Evolutionary conservation across 2,888 invertebrate genomes (phyloP).

Genomic region (Dicranocentrus wangi): DNA sequence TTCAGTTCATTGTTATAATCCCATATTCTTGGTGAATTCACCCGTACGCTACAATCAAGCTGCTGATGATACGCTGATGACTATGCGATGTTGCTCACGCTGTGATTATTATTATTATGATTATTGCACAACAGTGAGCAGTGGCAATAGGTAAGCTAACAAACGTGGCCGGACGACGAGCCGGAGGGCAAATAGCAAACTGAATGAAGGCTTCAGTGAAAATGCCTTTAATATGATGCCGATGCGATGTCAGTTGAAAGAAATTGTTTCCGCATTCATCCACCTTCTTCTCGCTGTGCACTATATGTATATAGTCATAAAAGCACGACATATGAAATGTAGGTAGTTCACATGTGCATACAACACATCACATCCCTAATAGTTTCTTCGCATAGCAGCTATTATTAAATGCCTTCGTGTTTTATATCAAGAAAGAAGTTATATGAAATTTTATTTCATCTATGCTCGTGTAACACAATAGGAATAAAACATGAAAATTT

Average conservation of each 20-base stretch:
- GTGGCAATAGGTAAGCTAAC: not conserved
- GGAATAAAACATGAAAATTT: not conserved
- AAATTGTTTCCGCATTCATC: conserved; percentile 65
- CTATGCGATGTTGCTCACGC: not conserved
- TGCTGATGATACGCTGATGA: conserved; percentile 11
- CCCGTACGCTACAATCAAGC: not conserved
- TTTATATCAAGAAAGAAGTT: not conserved
- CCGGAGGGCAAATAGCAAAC: conserved; percentile 20
- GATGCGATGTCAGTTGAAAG: conserved; percentile 12
- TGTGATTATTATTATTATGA: conserved; percentile 16
- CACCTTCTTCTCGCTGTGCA: not conserved
- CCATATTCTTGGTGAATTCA: not conserved
- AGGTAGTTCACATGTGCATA: not conserved
- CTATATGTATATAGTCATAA: not conserved
- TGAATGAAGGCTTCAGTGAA: not conserved
- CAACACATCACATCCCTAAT: not conserved
- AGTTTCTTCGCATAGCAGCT: not conserved
- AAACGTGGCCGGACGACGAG: conserved; percentile 28
- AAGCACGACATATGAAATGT: conserved; percentile 1
- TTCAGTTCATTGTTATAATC: not conserved
- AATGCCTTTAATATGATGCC: conserved; percentile 9
- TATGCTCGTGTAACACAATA: not conserved
- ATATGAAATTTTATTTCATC: not conserved
- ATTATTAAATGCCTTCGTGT: conserved; percentile 7
- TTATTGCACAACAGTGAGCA: conserved; percentile 22